Evolutionary conservation across 2,888 invertebrate genomes (phyloP), one percentile per base, ranked within the genome.

Genomic region (Artemia sp.): DNA sequence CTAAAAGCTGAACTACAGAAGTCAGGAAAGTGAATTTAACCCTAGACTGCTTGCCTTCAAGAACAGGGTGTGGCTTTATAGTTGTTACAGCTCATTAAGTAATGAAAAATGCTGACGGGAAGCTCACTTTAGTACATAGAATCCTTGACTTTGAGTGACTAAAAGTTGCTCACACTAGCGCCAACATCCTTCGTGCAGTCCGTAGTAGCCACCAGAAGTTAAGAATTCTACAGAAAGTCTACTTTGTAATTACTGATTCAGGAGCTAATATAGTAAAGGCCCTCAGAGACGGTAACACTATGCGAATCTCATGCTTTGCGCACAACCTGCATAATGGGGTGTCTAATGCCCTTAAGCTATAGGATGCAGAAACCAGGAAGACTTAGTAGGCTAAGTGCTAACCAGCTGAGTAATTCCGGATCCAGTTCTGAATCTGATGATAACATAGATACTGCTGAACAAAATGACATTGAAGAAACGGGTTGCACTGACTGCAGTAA

Each of bases 391-490:
- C n/a, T n/a, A 19, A 19, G 19, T 19, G 38, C 38, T 38, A 38
- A 1, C 38, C 38, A 3, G 38, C 38, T 38, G 2, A 38, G 4
- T 3, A 38, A 38, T 38, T 38, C 2, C 38, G 38, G 38, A 38
- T 38, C 19, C 6, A 58, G 58, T 58, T 58, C 58, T 14, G 58
- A 8, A 14, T 58, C 8, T 58, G 9, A 58, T 14, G 58, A 58
- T 14, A 58, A 58, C 5, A 14, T 14, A 58, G 58, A 58, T 8
- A 58, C 14, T 58, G 14, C 8, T 14, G 58, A 58, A 58, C 9
- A 58, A 8, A 14, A 58, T n/a, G 9, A 58, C 58, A 58, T 58
- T 58, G 58, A 58, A 58, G 58, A 58, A 58, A 58, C 58, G n/a
- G 58, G 58, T n/a, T 58, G 8, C 58, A 58, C 58, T 14, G 58